phyloP scores from a whole-genome alignment of 2,888 invertebrate species.

The Lycaena phlaeas region DNA sequence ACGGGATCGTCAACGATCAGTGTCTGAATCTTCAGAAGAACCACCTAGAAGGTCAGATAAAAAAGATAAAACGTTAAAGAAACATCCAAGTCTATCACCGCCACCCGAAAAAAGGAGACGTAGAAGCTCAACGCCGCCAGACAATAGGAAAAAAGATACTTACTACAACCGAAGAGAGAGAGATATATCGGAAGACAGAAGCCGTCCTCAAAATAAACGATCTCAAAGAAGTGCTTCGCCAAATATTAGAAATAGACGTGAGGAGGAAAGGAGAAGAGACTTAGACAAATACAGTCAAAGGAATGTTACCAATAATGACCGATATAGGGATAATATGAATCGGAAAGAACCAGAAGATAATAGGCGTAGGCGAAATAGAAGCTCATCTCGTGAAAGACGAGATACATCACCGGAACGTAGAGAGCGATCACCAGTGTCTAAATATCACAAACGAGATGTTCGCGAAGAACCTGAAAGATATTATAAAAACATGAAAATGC shows the following conservation, averaged over 20 bases:
- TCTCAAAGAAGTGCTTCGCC: slow-evolving; percentile 33
- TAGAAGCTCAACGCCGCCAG: slow-evolving; percentile 39
- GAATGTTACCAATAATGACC: slow-evolving; percentile 22
- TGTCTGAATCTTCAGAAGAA: slow-evolving; percentile 40
- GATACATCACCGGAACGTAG: slow-evolving; percentile 34
- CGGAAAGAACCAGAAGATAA: slow-evolving; percentile 21
- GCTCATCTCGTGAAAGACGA: slow-evolving; percentile 34
- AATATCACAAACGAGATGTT: not conserved
- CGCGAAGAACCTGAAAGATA: slow-evolving; percentile 30
- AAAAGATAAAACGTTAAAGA: slow-evolving; percentile 32
- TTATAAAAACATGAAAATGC: slow-evolving; percentile 32
- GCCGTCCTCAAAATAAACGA: slow-evolving; percentile 29
- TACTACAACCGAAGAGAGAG: slow-evolving; percentile 34
- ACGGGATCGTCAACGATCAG: slow-evolving; percentile 36
- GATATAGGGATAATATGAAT: slow-evolving; percentile 16
- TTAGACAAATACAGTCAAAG: slow-evolving; percentile 33
- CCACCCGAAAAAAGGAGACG: slow-evolving; percentile 48
- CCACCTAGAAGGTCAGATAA: slow-evolving; percentile 30
- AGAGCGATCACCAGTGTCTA: slow-evolving; percentile 5
- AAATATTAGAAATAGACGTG: slow-evolving; percentile 28
- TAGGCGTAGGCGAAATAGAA: slow-evolving; percentile 34
- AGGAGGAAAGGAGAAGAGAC: slow-evolving; percentile 30
- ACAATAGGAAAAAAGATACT: slow-evolving; percentile 30
- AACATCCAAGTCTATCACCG: slow-evolving; percentile 40
- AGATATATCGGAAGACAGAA: slow-evolving; percentile 19